Percentiles rank a stretch among this genome's conserved stretches.
phyloP scores from a whole-genome alignment of 2,113 vertebrate genomes.

The Recurvirostra avosetta region DNA sequence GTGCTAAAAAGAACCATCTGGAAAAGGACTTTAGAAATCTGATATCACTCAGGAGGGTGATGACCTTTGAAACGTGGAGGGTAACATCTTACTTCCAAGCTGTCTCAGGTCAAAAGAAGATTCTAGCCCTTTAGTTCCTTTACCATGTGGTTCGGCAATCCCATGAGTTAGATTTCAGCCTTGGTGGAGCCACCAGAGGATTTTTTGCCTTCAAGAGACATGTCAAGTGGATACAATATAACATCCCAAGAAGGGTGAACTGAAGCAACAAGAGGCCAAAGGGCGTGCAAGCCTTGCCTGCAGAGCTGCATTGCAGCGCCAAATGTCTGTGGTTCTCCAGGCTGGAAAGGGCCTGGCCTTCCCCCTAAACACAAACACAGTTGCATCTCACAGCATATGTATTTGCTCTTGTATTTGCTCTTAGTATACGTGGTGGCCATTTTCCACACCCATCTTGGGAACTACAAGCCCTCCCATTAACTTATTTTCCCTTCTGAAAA shows the following conservation, averaged over 20 bases:
- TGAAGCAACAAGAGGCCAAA: not conserved
- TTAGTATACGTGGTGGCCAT: not conserved
- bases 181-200: not conserved
- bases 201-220: not conserved
- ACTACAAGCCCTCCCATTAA: not conserved
- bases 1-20: not conserved
- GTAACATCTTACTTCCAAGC: not conserved
- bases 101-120: not conserved
- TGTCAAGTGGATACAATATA: not conserved
- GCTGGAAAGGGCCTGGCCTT: not conserved
- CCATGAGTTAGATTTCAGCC: not conserved
- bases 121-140: not conserved
- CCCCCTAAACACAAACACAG: not conserved
- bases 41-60: not conserved
- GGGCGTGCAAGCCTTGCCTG: fast-evolving
- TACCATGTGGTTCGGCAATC: not conserved
- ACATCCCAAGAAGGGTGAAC: not conserved
- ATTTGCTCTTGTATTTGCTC: not conserved
- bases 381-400: not conserved
- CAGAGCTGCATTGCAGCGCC: not conserved
- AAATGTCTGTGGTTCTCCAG: not conserved
- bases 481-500: not conserved
- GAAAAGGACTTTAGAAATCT: not conserved
- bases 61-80: not conserved
- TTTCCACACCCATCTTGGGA: not conserved